These are phyloP conservation scores for Chloroclysta siterata DNA, from an alignment of 2,888 invertebrate species.

Conservation along the genomic window DNA sequence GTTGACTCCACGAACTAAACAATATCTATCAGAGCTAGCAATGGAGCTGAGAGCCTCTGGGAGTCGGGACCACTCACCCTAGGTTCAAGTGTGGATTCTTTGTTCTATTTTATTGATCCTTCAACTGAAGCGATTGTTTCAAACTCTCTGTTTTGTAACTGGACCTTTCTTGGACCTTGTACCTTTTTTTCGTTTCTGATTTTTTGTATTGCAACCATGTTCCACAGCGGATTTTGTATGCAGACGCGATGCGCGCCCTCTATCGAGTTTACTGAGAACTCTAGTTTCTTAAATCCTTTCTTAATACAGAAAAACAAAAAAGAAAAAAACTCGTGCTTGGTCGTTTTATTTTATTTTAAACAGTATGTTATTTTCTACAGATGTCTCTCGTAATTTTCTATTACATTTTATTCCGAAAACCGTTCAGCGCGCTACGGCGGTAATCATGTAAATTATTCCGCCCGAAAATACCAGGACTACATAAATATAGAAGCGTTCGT, in stretches of 20 bases:
- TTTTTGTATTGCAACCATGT: too few relatives aligned
- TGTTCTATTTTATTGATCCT: background rate
- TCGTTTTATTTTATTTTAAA: background rate
- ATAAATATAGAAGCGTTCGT: constrained; percentile 40
- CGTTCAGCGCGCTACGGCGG: constrained; percentile 34
- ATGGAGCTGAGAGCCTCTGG: too few relatives aligned
- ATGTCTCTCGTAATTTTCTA: constrained; percentile 23
- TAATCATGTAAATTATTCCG: constrained; percentile 51
- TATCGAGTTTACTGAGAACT: too few relatives aligned
- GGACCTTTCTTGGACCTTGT: background rate
- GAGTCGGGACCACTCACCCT: too few relatives aligned
- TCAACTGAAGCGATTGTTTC: background rate
- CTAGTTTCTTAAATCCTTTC: too few relatives aligned
- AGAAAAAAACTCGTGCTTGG: background rate
- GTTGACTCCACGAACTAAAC: too few relatives aligned
- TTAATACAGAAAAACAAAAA: too few relatives aligned
- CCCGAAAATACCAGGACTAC: constrained; percentile 41
- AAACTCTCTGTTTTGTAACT: background rate
- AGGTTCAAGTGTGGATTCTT: background rate
- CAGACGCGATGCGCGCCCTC: too few relatives aligned
- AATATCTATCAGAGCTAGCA: too few relatives aligned
- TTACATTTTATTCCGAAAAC: constrained; percentile 18
- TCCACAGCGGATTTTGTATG: too few relatives aligned
- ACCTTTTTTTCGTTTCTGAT: too few relatives aligned
- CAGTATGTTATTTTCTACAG: constrained; percentile 11